phyloP scores from a whole-genome alignment of 2,888 invertebrate species.

The Caenorhabditis doughertyi region DNA sequence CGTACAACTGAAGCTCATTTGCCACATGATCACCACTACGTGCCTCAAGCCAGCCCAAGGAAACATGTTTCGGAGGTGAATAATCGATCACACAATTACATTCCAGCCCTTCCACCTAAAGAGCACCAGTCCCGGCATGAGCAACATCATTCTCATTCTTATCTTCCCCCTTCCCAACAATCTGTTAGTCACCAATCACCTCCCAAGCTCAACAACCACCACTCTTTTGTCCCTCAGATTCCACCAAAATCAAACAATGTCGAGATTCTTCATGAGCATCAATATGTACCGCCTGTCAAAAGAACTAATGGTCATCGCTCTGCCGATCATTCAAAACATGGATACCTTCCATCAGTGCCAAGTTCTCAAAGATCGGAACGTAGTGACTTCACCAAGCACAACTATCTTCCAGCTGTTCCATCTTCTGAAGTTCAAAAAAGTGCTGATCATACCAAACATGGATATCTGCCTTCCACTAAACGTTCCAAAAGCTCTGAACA shows the following conservation, averaged over 20 bases:
- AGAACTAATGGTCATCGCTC: neutral
- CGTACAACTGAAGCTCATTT: neutral
- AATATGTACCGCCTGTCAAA: slow-evolving; percentile 39
- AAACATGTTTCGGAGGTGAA: slow-evolving; percentile 55
- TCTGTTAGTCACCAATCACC: slow-evolving; percentile 37
- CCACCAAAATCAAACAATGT: slow-evolving; percentile 13
- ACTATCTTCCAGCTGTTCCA: slow-evolving; percentile 39
- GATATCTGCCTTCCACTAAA: slow-evolving; percentile 31
- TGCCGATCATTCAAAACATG: slow-evolving; percentile 28
- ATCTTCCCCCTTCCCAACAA: slow-evolving; percentile 47
- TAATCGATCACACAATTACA: slow-evolving; percentile 50
- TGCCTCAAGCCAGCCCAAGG: slow-evolving; percentile 48
- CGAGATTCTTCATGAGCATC: slow-evolving; percentile 48
- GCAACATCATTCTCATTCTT: slow-evolving; percentile 50
- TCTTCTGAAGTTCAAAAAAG: neutral
- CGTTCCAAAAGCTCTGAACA: slow-evolving; percentile 18
- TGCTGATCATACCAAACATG: slow-evolving; percentile 38
- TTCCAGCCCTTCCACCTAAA: slow-evolving; percentile 56
- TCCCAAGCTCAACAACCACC: slow-evolving; percentile 50
- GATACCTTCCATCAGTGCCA: slow-evolving; percentile 29
- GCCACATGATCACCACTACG: slow-evolving; percentile 46
- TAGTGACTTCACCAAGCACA: slow-evolving; percentile 34
- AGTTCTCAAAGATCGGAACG: slow-evolving; percentile 7
- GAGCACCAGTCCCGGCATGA: slow-evolving; percentile 54
- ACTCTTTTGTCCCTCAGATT: slow-evolving; percentile 59